Evolutionary conservation across 1,140 invertebrate species (phyloP).

Genomic region (Bombus huntii): DNA sequence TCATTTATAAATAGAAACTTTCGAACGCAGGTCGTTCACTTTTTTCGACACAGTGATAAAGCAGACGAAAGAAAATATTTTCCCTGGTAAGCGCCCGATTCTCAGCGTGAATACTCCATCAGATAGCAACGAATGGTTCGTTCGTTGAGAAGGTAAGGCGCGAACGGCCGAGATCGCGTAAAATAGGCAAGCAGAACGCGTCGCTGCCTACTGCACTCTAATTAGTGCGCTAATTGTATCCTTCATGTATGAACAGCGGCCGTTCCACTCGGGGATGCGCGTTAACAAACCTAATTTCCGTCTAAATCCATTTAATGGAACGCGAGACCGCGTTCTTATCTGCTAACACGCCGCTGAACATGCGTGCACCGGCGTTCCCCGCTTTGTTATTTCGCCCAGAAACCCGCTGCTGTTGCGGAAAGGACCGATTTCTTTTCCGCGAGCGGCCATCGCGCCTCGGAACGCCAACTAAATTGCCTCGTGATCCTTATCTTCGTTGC

Average conservation of each 20-base stretch:
- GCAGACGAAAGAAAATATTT: background rate
- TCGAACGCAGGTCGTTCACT: background rate
- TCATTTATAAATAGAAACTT: no score
- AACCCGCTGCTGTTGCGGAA: constrained; percentile 27
- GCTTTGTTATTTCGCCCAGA: constrained; percentile 37
- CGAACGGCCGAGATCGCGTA: background rate
- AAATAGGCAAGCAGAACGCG: constrained; percentile 44
- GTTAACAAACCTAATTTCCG: constrained; percentile 66
- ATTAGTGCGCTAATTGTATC: constrained; percentile 62
- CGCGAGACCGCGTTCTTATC: constrained; percentile 43
- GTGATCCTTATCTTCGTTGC: background rate
- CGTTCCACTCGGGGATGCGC: constrained; percentile 53
- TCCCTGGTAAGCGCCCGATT: background rate
- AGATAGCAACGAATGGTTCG: background rate
- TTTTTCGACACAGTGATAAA: background rate
- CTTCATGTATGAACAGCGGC: constrained; percentile 62
- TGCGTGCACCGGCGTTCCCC: constrained; percentile 1
- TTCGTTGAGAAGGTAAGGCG: constrained; percentile 21
- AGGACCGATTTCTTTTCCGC: constrained; percentile 27
- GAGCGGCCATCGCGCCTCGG: constrained; percentile 14
- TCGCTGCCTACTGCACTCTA: constrained; percentile 39
- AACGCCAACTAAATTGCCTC: constrained; percentile 18
- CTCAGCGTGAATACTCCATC: constrained; percentile 2
- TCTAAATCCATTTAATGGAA: constrained; percentile 53
- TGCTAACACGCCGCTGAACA: constrained; percentile 47